phyloP scores from a whole-genome alignment of 2,888 invertebrate species.

The Cecidostiba fungosa region DNA sequence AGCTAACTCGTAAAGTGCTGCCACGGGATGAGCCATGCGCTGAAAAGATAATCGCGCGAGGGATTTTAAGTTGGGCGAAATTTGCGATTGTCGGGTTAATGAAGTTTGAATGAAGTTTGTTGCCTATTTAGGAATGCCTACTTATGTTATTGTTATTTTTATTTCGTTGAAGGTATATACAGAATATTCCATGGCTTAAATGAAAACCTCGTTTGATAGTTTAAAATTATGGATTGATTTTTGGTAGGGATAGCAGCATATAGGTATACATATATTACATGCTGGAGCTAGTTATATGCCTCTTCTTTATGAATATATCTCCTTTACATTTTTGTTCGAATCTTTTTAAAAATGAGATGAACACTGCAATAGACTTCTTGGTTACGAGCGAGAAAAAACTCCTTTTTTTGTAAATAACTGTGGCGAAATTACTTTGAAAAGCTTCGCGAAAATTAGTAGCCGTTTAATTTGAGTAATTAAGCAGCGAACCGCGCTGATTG shows the following conservation, averaged over 20 bases:
- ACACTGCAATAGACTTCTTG: no score
- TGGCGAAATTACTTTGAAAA: slow-evolving; percentile 51
- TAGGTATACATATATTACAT: no score
- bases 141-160: background rate
- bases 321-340: background rate
- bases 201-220: background rate
- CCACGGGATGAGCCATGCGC: background rate
- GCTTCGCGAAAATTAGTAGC: slow-evolving; percentile 62
- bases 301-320: background rate
- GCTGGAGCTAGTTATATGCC: no score
- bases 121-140: background rate
- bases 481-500: slow-evolving; percentile 61
- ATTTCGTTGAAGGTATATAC: background rate
- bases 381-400: background rate
- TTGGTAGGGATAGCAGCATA: no score
- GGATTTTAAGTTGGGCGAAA: background rate
- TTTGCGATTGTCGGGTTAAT: background rate
- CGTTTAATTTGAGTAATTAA: slow-evolving; percentile 64
- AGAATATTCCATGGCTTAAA: background rate
- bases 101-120: background rate
- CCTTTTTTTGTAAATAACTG: background rate
- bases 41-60: background rate
- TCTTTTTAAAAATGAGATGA: background rate
- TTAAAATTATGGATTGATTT: background rate
- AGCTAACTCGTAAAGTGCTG: background rate